A percentile compares a stretch with the other conserved stretches of the same genome.
Conservation (phyloP, 2,113 vertebrate genomes). For the Chlamydotis undulata region DNA sequence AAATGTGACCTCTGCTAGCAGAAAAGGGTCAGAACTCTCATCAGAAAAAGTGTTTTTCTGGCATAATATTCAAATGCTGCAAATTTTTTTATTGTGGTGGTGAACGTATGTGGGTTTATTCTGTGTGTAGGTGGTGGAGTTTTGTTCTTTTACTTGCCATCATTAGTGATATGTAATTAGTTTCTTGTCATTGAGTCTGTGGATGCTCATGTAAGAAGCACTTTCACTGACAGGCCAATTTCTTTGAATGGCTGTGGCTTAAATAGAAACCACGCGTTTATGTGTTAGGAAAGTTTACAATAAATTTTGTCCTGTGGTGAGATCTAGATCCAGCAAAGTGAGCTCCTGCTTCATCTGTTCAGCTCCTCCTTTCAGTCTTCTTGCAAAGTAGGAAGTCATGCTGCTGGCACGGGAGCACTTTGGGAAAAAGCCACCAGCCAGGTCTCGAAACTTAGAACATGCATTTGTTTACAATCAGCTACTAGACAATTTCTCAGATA, state of each 20-base stretch:
- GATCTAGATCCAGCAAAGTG: neutral
- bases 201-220: neutral
- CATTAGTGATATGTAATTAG: neutral
- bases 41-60: neutral
- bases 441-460: neutral
- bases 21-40: neutral
- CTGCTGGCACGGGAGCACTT: neutral
- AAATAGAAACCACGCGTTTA: neutral
- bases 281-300: neutral
- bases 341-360: neutral
- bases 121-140: fast-evolving
- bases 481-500: neutral
- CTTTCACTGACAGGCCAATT: neutral
- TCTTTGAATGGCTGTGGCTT: neutral
- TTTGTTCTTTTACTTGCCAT: neutral
- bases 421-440: neutral
- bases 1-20: neutral
- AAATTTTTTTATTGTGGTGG: neutral
- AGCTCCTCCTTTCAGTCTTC: neutral
- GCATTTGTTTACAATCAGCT: neutral
- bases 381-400: neutral
- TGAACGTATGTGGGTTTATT: neutral
- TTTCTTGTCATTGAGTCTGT: neutral
- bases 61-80: neutral
- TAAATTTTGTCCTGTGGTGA: neutral